Conservation (phyloP, 1,140 invertebrate genomes). For the Drosophila seguyi region DNA sequence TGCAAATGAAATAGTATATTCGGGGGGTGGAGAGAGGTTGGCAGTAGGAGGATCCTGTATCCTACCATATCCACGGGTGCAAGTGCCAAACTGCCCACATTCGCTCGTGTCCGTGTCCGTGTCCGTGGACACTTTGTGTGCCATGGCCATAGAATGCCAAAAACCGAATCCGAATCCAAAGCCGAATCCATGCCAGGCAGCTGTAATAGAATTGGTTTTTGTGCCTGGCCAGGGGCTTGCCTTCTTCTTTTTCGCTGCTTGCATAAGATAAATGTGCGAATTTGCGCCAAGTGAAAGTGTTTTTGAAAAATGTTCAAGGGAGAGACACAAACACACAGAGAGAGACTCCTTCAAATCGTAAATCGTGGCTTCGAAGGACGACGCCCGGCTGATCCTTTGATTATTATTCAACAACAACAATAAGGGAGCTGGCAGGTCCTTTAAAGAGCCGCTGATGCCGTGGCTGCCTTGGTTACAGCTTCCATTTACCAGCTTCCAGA, state of each 20-base stretch:
- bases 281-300: slow-evolving; percentile 59
- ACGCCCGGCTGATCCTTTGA: slow-evolving; percentile 24
- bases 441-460: slow-evolving; percentile 10
- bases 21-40: background rate
- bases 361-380: slow-evolving; percentile 29
- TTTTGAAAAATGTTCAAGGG: slow-evolving; percentile 51
- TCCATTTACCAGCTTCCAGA: slow-evolving; percentile 10
- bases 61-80: slow-evolving; percentile 32
- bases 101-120: slow-evolving; percentile 21
- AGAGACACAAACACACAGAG: background rate
- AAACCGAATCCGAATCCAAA: slow-evolving; percentile 31
- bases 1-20: slow-evolving; percentile 72
- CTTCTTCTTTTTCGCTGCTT: slow-evolving; percentile 22
- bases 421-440: slow-evolving; percentile 3
- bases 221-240: background rate
- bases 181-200: slow-evolving; percentile 41
- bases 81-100: slow-evolving; percentile 52
- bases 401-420: slow-evolving; percentile 29
- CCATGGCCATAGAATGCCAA: slow-evolving; percentile 48
- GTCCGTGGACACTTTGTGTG: slow-evolving; percentile 49
- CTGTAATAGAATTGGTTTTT: slow-evolving; percentile 57
- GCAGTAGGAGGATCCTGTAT: background rate
- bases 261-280: slow-evolving; percentile 62
- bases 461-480: slow-evolving; percentile 17
- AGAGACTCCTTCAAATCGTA: slow-evolving; percentile 28